Evolutionary conservation across 2,888 invertebrate genomes (phyloP), one percentile per base, ranked within the genome.

Genomic region (Polydrusus cervinus): DNA sequence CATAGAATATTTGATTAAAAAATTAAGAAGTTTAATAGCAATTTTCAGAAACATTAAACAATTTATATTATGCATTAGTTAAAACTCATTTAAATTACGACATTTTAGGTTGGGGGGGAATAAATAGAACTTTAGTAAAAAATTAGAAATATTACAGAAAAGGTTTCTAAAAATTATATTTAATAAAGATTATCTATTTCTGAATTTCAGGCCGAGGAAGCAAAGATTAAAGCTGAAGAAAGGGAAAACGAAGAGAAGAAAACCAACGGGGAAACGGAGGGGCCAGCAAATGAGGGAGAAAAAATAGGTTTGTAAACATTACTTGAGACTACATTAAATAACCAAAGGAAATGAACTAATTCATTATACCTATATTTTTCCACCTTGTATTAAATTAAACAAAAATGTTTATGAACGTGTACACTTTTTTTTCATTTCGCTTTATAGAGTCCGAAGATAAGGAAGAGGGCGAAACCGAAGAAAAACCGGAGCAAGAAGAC

Each of bases 401-500:
- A n/a, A n/a, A n/a, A n/a, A n/a, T n/a, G n/a, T n/a, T n/a, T n/a
- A n/a, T n/a, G n/a, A n/a, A n/a, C n/a, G n/a, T n/a, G n/a, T n/a
- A n/a, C n/a, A n/a, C n/a, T n/a, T n/a, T n/a, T n/a, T 25, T 1
- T 25, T 25, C 5, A 5, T 25, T 5, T 25, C 25, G 25, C 5
- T 25, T 25, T 25, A 25, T 5, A 64, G 64, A 64, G 14, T 34
- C 18, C 13, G 61, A 51, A 11, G 67, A 73, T 13, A 57, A 47
- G 20, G 73, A 73, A 25, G 67, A 87, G 85, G 43, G 87, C 80
- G 76, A 87, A 40, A 87, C 81, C 0, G 88, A 85, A 83, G 80
- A 79, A 86, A 91, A 80, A 88, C 91, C 85, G 82, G 85, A 86
- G 80, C 25, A 30, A n/a, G 67, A 62, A 25, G 61, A 43, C 7